Evolutionary conservation across 2,888 invertebrate genomes (phyloP).

Genomic region (Torymus texanus): DNA sequence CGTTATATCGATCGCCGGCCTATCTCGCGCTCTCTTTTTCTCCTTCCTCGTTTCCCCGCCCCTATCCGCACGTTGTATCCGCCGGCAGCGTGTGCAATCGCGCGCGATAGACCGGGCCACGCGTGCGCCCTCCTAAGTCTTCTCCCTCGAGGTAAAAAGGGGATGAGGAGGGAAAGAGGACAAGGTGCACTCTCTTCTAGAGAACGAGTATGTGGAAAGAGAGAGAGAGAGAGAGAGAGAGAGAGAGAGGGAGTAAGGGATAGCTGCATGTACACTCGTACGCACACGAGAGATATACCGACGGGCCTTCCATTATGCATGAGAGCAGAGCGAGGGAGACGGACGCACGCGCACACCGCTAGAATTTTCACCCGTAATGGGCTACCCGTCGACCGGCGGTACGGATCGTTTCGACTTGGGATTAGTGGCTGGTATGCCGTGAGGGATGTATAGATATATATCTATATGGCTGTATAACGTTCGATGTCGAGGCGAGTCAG

Average conservation of each 20-base stretch:
- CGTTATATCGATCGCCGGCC: no score
- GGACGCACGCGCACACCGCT: background rate
- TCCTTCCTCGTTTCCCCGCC: no score
- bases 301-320: conserved; percentile 37
- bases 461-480: no score
- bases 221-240: background rate
- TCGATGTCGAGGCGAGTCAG: background rate
- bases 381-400: conserved; percentile 24
- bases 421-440: no score
- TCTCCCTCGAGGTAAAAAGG: background rate
- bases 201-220: background rate
- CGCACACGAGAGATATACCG: conserved; percentile 1
- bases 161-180: background rate
- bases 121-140: background rate
- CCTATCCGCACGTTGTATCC: no score
- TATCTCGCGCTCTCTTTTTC: no score
- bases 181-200: background rate
- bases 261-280: conserved; percentile 6
- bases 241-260: background rate
- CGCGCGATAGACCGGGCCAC: no score
- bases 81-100: no score
- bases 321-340: background rate
- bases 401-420: no score
- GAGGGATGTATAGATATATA: no score
- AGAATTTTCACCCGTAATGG: conserved; percentile 25